Base-by-base conservation (phyloP, 2,113 vertebrate species). In the Eonycteris spelaea region DNA sequence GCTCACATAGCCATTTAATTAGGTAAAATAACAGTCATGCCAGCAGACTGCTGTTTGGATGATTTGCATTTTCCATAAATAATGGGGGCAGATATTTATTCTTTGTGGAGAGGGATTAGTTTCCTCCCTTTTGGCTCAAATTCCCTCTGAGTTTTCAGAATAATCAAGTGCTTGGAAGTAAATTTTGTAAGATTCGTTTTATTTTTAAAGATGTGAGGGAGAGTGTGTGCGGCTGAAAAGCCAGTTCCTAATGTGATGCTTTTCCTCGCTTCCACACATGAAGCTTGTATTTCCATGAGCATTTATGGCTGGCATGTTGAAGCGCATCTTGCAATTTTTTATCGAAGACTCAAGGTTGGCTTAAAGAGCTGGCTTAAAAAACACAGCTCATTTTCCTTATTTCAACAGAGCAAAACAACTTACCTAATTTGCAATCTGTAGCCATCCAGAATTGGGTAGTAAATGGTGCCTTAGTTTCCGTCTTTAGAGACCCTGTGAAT, bases 301-400 rank as follows among this genome's bases (percentile, higher is more conserved):
- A 35, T 63, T 48, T 2, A 6, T 61, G 92, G 80, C 65, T 94
- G 88, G 67, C 90, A 70, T 96, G 96, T 94, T 3, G 30, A 92
- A 96, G 57, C 71, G 26, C 53, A 22, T 90, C 33, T 7, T 88
- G 38, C 8, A 24, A 0, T 92, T 91, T 91, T 71, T 89, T 94
- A 51, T 55, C 77, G 71, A 88, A 88, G 79, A 92, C 51, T 94
- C 61, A 75, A 95, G 90, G 40, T 80, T 96, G 84, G 48, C 90
- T 87, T 88, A 30, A 90, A 90, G 94, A 87, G n/a, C 33, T 90
- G 84, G n/a, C 65, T 94, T 82, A 73, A 89, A 95, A 95, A 95
- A 53, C 88, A 78, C 65, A 92, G 77, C 61, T 96, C 95, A 82
- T 92, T 92, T 26, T 97, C 77, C 57, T 85, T 95, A 80, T 88